Percentiles rank a stretch among this genome's conserved stretches.
These are phyloP conservation scores for Alces alces DNA, from an alignment of 2,113 vertebrate genomes.

Conservation along the genomic window DNA sequence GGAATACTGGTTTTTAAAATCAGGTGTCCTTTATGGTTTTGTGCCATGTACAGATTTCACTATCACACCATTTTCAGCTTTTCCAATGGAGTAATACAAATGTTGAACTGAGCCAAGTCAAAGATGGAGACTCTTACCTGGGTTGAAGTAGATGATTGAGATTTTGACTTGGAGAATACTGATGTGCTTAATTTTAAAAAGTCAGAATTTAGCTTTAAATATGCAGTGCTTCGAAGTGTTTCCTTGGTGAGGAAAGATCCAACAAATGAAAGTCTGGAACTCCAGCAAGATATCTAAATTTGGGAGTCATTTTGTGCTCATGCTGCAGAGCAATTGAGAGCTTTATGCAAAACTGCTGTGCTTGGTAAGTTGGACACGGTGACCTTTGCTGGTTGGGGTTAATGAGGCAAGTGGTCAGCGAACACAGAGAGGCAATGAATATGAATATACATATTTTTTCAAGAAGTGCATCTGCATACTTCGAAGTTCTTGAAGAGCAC, in stretches of 20 bases:
- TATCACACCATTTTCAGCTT: neutral
- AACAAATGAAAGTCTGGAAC: neutral
- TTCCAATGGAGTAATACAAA: neutral
- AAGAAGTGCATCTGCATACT: neutral
- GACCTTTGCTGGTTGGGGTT: neutral
- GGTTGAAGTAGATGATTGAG: neutral
- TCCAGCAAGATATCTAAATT: neutral
- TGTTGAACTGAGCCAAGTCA: neutral
- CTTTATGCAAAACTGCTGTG: neutral
- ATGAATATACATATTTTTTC: neutral
- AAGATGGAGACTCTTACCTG: neutral
- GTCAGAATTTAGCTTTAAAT: neutral
- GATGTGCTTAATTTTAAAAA: neutral
- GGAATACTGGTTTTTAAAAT: neutral
- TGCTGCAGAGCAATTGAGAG: neutral
- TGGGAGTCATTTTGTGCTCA: neutral
- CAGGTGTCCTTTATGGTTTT: neutral
- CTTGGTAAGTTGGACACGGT: neutral
- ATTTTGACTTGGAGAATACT: neutral
- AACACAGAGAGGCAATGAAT: neutral
- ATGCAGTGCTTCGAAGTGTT: neutral
- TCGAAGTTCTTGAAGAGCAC: neutral
- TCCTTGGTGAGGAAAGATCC: neutral
- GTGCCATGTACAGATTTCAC: neutral
- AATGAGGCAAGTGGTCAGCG: neutral